Base-by-base conservation (phyloP, 2,113 vertebrate species). In the Osmerus mordax region DNA sequence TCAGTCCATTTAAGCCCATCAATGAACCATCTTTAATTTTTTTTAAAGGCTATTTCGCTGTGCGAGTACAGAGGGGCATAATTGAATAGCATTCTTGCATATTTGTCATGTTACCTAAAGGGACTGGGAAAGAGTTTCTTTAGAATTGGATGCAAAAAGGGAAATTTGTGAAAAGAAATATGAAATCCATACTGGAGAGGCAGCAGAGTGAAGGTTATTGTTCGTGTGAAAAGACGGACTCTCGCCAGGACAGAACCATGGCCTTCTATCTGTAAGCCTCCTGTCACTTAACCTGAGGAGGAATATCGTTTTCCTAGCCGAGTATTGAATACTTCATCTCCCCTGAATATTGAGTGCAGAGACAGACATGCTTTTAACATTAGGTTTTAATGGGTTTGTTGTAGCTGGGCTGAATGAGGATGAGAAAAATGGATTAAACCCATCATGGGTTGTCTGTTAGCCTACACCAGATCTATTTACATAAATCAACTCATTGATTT, bases 1-100 rank as follows among this genome's bases (percentile, higher is more conserved):
- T 84, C 76, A 76, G 64, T 78, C 77, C 80, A 85, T 89, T 90
- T 87, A 67, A 80, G 76, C 77, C 75, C 86, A 89, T 87, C 83
- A 83, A 78, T 63, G 60, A 69, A 82, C 77, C 75, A 71, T 84
- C 71, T 87, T 86, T 75, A 80, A 82, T 87, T 87, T 85, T 87
- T 87, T 74, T 86, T 78, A 83, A 84, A 81, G 75, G 77, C 75
- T 83, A 83, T 81, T 79, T 80, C 75, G 78, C 73, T 77, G 70
- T 62, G 19, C 1, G 2, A 23, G 23, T 23, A 23, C 23, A 23
- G 65, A 32, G 66, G 65, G 32, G 82, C 76, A 81, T 89, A 87
- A 90, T 87, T 89, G 83, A 89, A 84, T 81, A 73, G 75, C 69
- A 70, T 87, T 88, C 81, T 67, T 81, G 74, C 71, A 75, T 83